These are phyloP conservation scores for Aspidiotus destructor DNA, from an alignment of 2,888 invertebrate genomes.

Conservation along the genomic window DNA sequence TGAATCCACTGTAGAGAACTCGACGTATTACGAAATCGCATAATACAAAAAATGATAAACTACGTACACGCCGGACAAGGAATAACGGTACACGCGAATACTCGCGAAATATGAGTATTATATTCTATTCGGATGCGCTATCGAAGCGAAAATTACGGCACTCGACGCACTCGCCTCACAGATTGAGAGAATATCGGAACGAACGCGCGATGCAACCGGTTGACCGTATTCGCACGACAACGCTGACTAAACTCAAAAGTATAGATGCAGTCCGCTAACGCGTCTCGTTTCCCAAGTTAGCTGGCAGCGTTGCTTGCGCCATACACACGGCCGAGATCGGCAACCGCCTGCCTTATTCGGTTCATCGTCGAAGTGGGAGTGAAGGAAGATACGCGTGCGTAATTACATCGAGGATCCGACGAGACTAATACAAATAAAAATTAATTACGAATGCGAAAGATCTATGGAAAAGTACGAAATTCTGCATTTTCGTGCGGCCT, in stretches of 20 bases:
- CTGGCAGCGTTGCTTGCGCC: conserved; percentile 24
- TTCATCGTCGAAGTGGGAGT: conserved; percentile 22
- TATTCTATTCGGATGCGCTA: neutral
- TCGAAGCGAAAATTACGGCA: neutral
- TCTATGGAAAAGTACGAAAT: too few species aligned
- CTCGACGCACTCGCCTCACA: too few species aligned
- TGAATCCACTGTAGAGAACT: neutral
- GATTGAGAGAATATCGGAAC: neutral
- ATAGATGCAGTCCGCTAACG: conserved; percentile 23
- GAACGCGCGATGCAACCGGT: conserved; percentile 29
- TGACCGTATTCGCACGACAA: conserved; percentile 29
- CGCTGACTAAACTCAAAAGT: too few species aligned
- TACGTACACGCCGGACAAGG: neutral
- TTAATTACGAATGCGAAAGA: too few species aligned
- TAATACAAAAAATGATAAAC: neutral
- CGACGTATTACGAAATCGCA: neutral
- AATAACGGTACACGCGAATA: neutral
- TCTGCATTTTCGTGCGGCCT: too few species aligned
- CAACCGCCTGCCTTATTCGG: conserved; percentile 35
- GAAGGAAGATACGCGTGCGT: conserved; percentile 14
- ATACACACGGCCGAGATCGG: conserved; percentile 15
- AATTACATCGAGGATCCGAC: neutral
- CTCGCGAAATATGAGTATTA: neutral
- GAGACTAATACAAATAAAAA: too few species aligned
- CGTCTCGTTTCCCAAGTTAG: neutral